Evolutionary conservation across 2,113 vertebrate genomes (phyloP).

Genomic region (Rhombomys opimus): DNA sequence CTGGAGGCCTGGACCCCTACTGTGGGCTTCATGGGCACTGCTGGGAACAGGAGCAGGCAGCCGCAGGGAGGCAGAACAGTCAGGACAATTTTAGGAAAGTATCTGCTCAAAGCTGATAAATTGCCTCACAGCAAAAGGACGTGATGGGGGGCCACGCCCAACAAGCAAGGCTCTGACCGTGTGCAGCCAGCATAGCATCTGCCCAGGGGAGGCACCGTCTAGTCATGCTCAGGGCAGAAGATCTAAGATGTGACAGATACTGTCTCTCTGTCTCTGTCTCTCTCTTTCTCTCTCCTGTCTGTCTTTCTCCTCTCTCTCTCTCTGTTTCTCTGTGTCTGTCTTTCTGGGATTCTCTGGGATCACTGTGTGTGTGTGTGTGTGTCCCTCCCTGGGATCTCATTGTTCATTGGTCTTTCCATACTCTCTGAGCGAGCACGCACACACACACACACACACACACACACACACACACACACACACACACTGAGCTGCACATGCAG

Average conservation of each 20-base stretch:
- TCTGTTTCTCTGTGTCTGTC: background rate
- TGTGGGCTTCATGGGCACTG: background rate
- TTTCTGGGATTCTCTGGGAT: background rate
- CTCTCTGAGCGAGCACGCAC: background rate
- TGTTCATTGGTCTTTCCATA: background rate
- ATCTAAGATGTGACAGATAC: background rate
- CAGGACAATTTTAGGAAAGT: no score
- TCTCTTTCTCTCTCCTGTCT: background rate
- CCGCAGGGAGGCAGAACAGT: background rate
- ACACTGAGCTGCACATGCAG: no score
- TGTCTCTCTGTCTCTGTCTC: background rate
- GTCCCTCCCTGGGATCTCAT: background rate
- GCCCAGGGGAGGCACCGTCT: fast-evolving
- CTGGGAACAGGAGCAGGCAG: background rate
- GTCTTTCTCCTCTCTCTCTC: background rate
- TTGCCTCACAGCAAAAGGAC: background rate
- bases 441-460: no score
- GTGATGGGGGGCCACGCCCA: background rate
- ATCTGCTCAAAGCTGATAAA: background rate
- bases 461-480: no score
- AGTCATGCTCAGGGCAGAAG: background rate
- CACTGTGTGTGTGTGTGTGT: background rate
- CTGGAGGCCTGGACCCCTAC: background rate
- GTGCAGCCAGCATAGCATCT: fast-evolving
- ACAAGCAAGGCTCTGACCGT: conserved; percentile 17